phyloP scores from a whole-genome alignment of 2,113 vertebrate species.

The Cariama cristata region DNA sequence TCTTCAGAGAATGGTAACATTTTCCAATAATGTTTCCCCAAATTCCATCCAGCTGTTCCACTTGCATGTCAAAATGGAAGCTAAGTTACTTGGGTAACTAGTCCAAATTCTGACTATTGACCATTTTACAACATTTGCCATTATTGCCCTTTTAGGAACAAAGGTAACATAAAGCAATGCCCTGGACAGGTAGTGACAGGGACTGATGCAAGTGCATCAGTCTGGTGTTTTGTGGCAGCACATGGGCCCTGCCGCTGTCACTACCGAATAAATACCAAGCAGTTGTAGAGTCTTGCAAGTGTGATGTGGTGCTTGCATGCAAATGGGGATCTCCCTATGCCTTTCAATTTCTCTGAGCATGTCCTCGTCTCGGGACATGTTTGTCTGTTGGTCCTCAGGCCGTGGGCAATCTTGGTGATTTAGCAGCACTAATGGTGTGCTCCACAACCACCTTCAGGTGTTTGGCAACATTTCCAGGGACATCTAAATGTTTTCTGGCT shows the following conservation, averaged over 20 bases:
- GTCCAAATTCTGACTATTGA: not conserved
- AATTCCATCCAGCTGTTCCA: not conserved
- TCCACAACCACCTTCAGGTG: not conserved
- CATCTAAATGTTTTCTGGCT: not conserved
- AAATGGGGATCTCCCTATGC: not conserved
- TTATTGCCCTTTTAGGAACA: not conserved
- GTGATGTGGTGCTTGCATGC: not conserved
- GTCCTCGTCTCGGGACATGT: rapidly evolving
- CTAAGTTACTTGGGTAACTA: not conserved
- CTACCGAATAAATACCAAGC: not conserved
- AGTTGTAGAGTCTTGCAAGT: not conserved
- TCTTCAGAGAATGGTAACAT: not conserved
- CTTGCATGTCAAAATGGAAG: not conserved
- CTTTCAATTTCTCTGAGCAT: not conserved
- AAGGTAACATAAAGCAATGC: too few relatives aligned
- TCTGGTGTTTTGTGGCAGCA: not conserved
- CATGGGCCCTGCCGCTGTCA: not conserved
- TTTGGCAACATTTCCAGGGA: not conserved
- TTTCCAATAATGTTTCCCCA: not conserved
- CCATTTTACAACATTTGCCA: not conserved
- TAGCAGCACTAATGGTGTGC: not conserved
- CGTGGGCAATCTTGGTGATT: not conserved
- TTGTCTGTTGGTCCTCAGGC: not conserved
- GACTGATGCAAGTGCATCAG: not conserved
- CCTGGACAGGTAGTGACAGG: not conserved